Evolutionary conservation across 2,888 invertebrate genomes (phyloP), one percentile per base, ranked within the genome.

Genomic region (Carcina quercana): DNA sequence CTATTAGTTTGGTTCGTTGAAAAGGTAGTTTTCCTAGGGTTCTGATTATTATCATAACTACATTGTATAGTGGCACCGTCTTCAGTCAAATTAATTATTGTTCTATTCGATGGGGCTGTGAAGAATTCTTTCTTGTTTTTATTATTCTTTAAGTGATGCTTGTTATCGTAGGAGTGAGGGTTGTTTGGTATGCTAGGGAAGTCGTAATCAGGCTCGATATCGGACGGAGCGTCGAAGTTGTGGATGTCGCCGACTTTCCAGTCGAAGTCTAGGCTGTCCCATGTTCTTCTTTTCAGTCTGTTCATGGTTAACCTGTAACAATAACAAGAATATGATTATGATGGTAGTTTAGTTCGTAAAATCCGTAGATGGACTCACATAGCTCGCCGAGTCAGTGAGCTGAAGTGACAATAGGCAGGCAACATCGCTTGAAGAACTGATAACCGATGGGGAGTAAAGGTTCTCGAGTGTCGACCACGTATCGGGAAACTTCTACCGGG

Each of bases 11-110:
- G 62, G 30, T 64, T 75, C 11, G 63, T 46, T 8, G 70, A 45
- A 49, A 69, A 75, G 26, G 62, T 66, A 47, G 53, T 74, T 43
- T 72, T 84, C 45, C 67, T 79, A 48, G 73, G 71, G n/a, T 70
- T 54, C 30, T 71, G 65, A 35, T 79, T 80, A 35, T 79, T 80
- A 27, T 84, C 78, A 45, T 85, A 85, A 54, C 87, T 88, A 53
- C 89, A 90, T 51, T 89, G 89, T 48, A 91, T 91, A 4, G 89
- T 89, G 28, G 90, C 90, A 25, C 90, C 91, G 45, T 86, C 89
- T 65, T 90, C 91, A 1, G 90, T 88, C 47, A 91, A 69, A 72
- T 90, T 91, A 28, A 91, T 91, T 40, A 91, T 90, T 3, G 91
- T 91, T 53, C 89, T 89, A 68, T 91, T 91, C 40, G 88, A 87